Conservation (phyloP, 2,888 invertebrate genomes). For the Macropis europaea region DNA sequence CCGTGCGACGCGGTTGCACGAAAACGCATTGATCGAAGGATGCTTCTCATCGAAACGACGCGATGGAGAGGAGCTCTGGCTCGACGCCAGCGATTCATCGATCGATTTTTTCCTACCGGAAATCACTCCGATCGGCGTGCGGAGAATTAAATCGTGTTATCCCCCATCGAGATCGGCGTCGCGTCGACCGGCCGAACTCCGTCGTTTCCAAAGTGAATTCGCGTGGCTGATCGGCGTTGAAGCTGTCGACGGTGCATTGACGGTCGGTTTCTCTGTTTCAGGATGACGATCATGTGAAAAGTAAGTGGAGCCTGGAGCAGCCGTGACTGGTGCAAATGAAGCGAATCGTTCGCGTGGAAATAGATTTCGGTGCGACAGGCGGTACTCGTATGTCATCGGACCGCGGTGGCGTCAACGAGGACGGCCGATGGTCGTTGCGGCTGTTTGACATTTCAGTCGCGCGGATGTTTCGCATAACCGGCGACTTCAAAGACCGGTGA, state of each 20-base stretch:
- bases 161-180: neutral
- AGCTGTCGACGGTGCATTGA: neutral
- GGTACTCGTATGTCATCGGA: neutral
- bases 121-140: slow-evolving; percentile 19
- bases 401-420: slow-evolving; percentile 23
- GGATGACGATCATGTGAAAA: slow-evolving; percentile 74
- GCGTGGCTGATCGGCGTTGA: neutral
- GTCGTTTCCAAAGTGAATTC: neutral
- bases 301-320: slow-evolving; percentile 63
- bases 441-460: slow-evolving; percentile 43
- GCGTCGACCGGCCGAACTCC: neutral
- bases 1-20: neutral
- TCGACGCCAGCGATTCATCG: slow-evolving; percentile 1
- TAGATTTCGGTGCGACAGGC: slow-evolving; percentile 6
- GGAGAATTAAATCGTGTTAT: slow-evolving; percentile 5
- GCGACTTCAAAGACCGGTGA: slow-evolving; percentile 13
- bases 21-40: neutral
- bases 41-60: slow-evolving; percentile 5
- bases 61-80: slow-evolving; percentile 2
- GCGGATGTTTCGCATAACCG: slow-evolving; percentile 26
- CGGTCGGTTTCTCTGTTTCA: slow-evolving; percentile 67
- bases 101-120: slow-evolving; percentile 3
- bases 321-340: neutral
- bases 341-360: slow-evolving; percentile 4
- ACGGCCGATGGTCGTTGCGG: slow-evolving; percentile 25